phyloP scores from a whole-genome alignment of 2,113 vertebrate genomes.

The Burhinus oedicnemus region DNA sequence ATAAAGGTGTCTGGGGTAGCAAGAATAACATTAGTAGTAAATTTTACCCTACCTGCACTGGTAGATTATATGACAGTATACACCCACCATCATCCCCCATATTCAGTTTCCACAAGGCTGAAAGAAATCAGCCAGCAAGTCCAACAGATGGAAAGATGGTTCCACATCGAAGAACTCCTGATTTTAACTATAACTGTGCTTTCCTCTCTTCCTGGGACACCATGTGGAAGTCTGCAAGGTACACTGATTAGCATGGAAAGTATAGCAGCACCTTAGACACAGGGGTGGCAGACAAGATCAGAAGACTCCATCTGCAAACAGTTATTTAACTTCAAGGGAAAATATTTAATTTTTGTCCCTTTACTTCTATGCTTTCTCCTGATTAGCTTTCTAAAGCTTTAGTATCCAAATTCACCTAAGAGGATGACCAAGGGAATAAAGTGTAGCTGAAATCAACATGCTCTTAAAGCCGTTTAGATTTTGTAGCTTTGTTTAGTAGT shows the following conservation, averaged over 20 bases:
- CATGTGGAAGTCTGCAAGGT: not conserved
- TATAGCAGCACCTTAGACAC: not conserved
- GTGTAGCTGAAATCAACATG: not conserved
- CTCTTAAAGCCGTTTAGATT: slow-evolving; percentile 35
- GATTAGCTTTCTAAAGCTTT: not conserved
- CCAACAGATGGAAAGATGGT: not conserved
- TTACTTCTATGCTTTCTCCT: not conserved
- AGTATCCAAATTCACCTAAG: not conserved
- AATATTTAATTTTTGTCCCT: not conserved
- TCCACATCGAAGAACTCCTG: not conserved
- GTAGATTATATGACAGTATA: not conserved
- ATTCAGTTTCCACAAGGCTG: not conserved
- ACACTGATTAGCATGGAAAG: not conserved
- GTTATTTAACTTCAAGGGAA: not conserved
- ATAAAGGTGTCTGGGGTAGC: not conserved
- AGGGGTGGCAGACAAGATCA: not conserved
- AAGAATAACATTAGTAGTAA: not conserved
- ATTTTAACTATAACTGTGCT: not conserved
- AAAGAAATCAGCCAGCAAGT: not conserved
- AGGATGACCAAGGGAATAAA: not conserved
- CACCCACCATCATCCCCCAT: not conserved
- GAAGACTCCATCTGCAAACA: not conserved
- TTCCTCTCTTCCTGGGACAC: not conserved
- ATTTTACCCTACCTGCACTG: not conserved
- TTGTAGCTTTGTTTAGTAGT: slow-evolving; percentile 64